A percentile compares a stretch with the other conserved stretches of the same genome.
Conservation (phyloP, 2,797 vertebrate species). For the Masticophis lateralis region DNA sequence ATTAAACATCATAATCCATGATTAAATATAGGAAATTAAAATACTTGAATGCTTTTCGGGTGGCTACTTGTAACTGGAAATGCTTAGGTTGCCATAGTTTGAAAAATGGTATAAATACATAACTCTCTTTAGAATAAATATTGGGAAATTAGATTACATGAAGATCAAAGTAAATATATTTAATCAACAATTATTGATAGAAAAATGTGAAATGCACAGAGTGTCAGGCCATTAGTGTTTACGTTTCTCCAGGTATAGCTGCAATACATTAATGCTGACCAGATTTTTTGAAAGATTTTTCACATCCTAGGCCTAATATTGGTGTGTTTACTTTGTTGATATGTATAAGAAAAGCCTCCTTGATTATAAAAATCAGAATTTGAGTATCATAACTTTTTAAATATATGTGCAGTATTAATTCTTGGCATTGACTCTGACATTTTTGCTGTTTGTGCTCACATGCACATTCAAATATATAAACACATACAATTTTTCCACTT, state of each 20-base stretch:
- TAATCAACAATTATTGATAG: neutral
- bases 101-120: constrained; percentile 26
- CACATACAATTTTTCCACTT: neutral
- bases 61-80: constrained; percentile 50
- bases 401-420: neutral
- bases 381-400: neutral
- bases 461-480: neutral
- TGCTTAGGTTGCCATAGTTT: constrained; percentile 31
- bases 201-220: neutral
- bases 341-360: neutral
- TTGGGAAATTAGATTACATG: neutral
- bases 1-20: constrained; percentile 65
- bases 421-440: neutral
- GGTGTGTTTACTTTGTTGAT: neutral
- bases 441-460: neutral
- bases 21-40: constrained; percentile 65
- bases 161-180: neutral
- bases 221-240: neutral
- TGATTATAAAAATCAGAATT: neutral
- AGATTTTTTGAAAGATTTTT: neutral
- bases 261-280: neutral
- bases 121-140: constrained; percentile 7
- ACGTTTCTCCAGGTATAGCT: neutral
- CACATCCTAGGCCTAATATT: neutral
- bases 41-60: constrained; percentile 54